Evolutionary conservation across 2,888 invertebrate genomes (phyloP).

Genomic region (Pasiphila rectangulata): DNA sequence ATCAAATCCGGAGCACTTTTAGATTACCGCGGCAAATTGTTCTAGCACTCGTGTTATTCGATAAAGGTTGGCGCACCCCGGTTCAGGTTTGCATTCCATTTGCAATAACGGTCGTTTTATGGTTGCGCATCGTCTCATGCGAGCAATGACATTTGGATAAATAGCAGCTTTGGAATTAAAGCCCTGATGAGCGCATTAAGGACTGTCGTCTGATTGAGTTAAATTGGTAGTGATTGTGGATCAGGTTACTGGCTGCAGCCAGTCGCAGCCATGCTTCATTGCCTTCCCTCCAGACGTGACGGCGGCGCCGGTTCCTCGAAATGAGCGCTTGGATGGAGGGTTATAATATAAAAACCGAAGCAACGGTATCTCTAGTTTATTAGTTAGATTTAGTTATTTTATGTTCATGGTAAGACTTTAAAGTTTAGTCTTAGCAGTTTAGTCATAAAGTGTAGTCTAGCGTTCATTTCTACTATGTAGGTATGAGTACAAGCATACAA

Average conservation of each 20-base stretch:
- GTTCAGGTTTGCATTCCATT: conserved; percentile 18
- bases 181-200: conserved; percentile 5
- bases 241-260: conserved; percentile 55
- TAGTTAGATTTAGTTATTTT: too few species aligned
- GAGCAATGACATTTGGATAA: conserved; percentile 2
- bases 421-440: too few species aligned
- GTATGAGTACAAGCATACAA: too few species aligned
- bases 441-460: too few species aligned
- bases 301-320: conserved; percentile 36
- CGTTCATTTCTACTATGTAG: too few species aligned
- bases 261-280: conserved; percentile 44
- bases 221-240: conserved; percentile 64
- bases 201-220: conserved; percentile 52
- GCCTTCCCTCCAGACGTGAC: conserved; percentile 42
- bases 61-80: conserved; percentile 12
- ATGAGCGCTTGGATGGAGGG: conserved; percentile 14
- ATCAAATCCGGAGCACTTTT: conserved; percentile 54
- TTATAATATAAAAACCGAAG: too few species aligned
- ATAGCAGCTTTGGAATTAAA: conserved; percentile 25
- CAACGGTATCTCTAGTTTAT: too few species aligned
- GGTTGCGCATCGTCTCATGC: conserved; percentile 2
- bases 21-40: conserved; percentile 41
- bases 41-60: conserved; percentile 13
- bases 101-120: conserved; percentile 14
- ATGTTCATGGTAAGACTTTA: too few species aligned